A percentile compares a stretch with the other conserved stretches of the same genome.
phyloP scores from a whole-genome alignment of 2,113 vertebrate genomes.

The Telmatochromis brachygnathus region DNA sequence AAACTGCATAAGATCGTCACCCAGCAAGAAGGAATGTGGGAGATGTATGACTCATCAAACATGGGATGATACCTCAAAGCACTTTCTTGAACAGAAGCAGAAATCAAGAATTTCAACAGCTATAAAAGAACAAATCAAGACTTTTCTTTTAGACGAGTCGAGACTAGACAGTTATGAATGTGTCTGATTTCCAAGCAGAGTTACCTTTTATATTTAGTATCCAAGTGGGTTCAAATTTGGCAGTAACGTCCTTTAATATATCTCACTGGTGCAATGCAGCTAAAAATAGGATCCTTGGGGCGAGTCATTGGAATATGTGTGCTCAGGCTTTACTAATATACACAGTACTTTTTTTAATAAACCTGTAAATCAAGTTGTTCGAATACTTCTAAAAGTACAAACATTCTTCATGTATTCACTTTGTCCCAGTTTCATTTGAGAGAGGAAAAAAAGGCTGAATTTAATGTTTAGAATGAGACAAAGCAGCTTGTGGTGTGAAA shows the following conservation, averaged over 20 bases:
- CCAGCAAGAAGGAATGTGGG: neutral
- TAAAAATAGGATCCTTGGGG: neutral
- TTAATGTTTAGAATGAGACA: neutral
- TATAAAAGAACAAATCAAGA: neutral
- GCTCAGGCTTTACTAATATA: neutral
- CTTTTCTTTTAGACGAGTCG: neutral
- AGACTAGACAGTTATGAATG: neutral
- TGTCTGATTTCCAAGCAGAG: constrained; percentile 13
- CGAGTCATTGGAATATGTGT: neutral
- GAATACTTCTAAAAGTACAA: neutral
- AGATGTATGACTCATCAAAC: neutral
- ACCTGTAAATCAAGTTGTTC: neutral
- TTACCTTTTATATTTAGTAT: neutral
- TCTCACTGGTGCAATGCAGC: neutral
- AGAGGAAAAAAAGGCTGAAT: neutral
- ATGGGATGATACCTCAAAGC: neutral
- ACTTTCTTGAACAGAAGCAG: neutral
- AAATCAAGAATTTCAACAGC: neutral
- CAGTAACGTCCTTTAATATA: neutral
- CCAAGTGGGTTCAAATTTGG: neutral
- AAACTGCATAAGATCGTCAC: neutral
- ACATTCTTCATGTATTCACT: neutral
- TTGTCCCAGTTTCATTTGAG: neutral
- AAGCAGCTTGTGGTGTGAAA: neutral
- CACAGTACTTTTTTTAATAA: neutral